phyloP scores from a whole-genome alignment of 2,113 vertebrate species.

The Stegostoma tigrinum region DNA sequence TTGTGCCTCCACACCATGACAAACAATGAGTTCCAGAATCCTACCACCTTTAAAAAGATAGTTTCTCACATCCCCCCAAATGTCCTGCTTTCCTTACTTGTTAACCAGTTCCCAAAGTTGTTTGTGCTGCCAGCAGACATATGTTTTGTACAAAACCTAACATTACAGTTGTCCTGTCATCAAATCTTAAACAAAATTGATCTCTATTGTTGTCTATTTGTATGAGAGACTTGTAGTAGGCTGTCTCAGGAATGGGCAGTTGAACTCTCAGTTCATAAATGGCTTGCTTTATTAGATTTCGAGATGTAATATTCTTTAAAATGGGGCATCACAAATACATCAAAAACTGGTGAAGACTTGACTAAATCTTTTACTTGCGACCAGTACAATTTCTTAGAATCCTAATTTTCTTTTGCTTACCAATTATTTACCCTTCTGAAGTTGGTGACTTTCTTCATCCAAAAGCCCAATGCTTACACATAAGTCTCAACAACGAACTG shows the following conservation, averaged over 20 bases:
- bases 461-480: neutral
- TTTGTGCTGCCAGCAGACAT: neutral
- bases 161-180: neutral
- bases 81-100: too few species aligned
- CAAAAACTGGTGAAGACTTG: neutral
- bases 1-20: too few species aligned
- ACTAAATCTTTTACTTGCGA: neutral
- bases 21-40: too few species aligned
- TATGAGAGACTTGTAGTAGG: neutral
- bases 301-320: neutral
- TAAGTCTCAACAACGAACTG: neutral
- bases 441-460: neutral
- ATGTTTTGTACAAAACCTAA: neutral
- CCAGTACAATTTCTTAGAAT: neutral
- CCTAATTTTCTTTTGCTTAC: neutral
- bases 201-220: neutral
- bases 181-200: neutral
- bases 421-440: neutral
- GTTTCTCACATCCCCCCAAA: too few species aligned
- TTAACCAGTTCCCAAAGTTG: neutral
- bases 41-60: too few species aligned
- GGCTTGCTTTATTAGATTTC: neutral
- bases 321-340: neutral
- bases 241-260: neutral
- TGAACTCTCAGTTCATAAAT: neutral